These are phyloP conservation scores for Cottus gobio DNA, from an alignment of 2,113 vertebrate genomes.

Conservation along the genomic window DNA sequence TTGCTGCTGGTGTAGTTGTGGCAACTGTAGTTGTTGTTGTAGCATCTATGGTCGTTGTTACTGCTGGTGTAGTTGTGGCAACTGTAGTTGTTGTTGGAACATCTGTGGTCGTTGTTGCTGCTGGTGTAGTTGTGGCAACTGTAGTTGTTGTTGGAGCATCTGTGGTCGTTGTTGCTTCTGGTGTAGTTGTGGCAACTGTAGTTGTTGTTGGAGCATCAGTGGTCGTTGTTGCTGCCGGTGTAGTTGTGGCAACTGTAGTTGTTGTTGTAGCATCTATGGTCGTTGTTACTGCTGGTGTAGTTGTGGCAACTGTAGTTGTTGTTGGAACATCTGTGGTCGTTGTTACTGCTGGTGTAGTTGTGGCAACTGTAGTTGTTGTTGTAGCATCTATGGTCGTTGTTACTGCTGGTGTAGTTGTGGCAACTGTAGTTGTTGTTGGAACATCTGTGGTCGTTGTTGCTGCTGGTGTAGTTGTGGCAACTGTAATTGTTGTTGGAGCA, in stretches of 20 bases:
- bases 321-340: background rate
- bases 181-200: too few species aligned
- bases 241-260: background rate
- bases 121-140: too few species aligned
- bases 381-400: background rate
- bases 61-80: background rate
- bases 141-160: background rate
- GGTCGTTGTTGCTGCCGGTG: too few species aligned
- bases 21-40: background rate
- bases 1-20: background rate
- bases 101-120: too few species aligned
- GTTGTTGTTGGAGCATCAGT: background rate
- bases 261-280: accelerated
- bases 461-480: too few species aligned
- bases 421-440: background rate
- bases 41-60: too few species aligned
- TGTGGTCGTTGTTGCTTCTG: background rate
- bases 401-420: background rate
- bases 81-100: background rate
- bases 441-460: background rate
- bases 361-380: background rate
- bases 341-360: too few species aligned
- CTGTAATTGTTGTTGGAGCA: background rate
- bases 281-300: background rate
- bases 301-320: background rate